A percentile compares a stretch with the other conserved stretches of the same genome.
phyloP scores from a whole-genome alignment of 2,113 vertebrate genomes.

The Stegostoma tigrinum region DNA sequence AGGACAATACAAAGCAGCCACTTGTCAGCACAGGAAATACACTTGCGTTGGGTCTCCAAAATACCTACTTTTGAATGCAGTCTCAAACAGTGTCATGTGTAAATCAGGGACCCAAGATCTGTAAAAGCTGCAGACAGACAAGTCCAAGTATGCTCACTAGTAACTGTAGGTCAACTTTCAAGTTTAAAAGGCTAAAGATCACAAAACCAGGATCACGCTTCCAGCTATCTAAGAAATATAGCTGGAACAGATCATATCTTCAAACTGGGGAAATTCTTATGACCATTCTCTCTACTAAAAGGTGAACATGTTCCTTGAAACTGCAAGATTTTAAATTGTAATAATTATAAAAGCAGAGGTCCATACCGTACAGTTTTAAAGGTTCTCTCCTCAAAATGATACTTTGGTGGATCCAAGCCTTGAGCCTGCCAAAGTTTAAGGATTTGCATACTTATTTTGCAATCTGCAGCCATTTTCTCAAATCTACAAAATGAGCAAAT shows the following conservation, averaged over 20 bases:
- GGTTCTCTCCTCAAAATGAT: slow-evolving; percentile 85
- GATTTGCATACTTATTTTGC: slow-evolving; percentile 81
- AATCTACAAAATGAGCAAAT: slow-evolving; percentile 58
- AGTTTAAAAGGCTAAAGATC: neutral
- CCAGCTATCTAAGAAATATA: neutral
- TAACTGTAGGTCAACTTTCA: neutral
- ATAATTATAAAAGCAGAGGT: neutral
- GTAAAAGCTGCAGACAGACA: neutral
- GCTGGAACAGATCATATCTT: neutral
- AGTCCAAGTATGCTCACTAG: neutral
- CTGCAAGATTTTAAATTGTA: neutral
- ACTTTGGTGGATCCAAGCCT: slow-evolving; percentile 78
- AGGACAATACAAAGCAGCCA: too few relatives aligned
- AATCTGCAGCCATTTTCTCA: slow-evolving; percentile 81
- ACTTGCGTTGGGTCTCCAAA: too few relatives aligned
- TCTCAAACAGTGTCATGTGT: too few relatives aligned
- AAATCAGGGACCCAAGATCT: neutral
- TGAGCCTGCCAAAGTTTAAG: slow-evolving; percentile 76
- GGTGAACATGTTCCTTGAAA: neutral
- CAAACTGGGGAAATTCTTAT: neutral
- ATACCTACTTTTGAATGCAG: too few relatives aligned
- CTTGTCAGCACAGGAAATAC: too few relatives aligned
- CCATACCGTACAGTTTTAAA: slow-evolving; percentile 80
- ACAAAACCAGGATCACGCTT: neutral
- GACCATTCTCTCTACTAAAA: neutral